These are phyloP conservation scores for Propsilocerus akamusi DNA, from an alignment of 1,140 invertebrate species.

Conservation along the genomic window DNA sequence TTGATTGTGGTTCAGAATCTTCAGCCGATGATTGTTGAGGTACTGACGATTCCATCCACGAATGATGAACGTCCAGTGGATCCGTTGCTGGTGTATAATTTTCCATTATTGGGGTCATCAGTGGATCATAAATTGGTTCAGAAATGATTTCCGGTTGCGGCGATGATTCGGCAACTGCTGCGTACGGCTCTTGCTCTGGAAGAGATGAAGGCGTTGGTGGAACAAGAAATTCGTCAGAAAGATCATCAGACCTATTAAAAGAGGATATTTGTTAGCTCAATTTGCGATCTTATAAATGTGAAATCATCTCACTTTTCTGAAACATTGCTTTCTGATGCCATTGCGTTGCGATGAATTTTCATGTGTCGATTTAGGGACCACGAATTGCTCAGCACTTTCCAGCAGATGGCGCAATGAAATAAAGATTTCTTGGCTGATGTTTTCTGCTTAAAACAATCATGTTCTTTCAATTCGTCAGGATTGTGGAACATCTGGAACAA, in stretches of 20 bases:
- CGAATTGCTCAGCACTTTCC: slow-evolving; percentile 4
- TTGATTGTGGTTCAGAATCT: background rate
- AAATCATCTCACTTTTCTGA: background rate
- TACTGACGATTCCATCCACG: background rate
- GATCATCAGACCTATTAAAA: background rate
- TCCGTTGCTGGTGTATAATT: background rate
- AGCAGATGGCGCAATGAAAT: slow-evolving; percentile 5
- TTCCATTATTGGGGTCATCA: too few species aligned
- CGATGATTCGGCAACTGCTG: background rate
- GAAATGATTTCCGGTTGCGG: too few species aligned
- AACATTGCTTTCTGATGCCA: background rate
- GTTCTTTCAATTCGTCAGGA: background rate
- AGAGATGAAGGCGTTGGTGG: background rate
- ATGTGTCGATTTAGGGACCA: slow-evolving; percentile 7
- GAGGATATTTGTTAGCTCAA: background rate
- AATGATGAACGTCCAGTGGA: background rate
- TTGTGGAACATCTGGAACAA: background rate
- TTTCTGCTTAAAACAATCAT: background rate
- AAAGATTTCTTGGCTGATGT: background rate
- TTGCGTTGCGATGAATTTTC: slow-evolving; percentile 2
- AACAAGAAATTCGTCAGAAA: background rate
- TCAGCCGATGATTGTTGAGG: background rate
- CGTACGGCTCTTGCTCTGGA: background rate
- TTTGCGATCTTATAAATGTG: background rate
- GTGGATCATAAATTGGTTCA: too few species aligned